phyloP scores from a whole-genome alignment of 1,140 invertebrate species.

The Pseudachorutes palmiensis region DNA sequence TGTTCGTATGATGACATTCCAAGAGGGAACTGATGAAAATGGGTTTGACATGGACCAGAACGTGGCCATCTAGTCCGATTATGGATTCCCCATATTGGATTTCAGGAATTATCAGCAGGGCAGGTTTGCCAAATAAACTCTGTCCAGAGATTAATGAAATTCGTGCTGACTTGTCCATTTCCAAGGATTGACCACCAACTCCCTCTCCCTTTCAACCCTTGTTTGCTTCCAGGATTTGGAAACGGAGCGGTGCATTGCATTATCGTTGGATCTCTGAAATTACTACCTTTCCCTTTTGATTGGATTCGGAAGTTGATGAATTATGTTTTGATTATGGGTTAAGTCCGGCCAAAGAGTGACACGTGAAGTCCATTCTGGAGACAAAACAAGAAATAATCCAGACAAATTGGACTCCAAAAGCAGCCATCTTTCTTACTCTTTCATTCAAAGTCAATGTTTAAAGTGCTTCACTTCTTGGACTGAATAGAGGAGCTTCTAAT shows the following conservation, averaged over 20 bases:
- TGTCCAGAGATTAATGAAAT: not conserved
- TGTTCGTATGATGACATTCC: no score
- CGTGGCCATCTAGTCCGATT: not conserved
- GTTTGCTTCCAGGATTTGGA: not conserved
- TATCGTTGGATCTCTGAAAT: constrained; percentile 22
- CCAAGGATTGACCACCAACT: not conserved
- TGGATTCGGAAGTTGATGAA: constrained; percentile 39
- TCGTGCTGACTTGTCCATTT: not conserved
- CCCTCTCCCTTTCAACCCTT: not conserved
- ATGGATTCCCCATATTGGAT: constrained; percentile 11
- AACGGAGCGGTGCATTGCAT: not conserved
- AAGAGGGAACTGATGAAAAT: constrained; percentile 2
- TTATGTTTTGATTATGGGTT: constrained; percentile 37
- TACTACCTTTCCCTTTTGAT: constrained; percentile 37
- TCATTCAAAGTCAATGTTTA: no score
- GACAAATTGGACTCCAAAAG: not conserved
- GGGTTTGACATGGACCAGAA: not conserved
- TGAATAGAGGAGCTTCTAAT: constrained; percentile 14
- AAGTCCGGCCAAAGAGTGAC: constrained; percentile 22
- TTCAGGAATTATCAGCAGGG: constrained; percentile 3
- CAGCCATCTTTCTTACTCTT: no score
- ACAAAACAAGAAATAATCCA: constrained; percentile 18
- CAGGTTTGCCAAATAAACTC: constrained; percentile 12
- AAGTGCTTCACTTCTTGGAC: no score
- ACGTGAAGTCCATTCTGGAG: constrained; percentile 23